Percentiles rank a stretch among this genome's conserved stretches.
Evolutionary conservation across 2,888 invertebrate genomes (phyloP).

Genomic region (Julus scandinavius): DNA sequence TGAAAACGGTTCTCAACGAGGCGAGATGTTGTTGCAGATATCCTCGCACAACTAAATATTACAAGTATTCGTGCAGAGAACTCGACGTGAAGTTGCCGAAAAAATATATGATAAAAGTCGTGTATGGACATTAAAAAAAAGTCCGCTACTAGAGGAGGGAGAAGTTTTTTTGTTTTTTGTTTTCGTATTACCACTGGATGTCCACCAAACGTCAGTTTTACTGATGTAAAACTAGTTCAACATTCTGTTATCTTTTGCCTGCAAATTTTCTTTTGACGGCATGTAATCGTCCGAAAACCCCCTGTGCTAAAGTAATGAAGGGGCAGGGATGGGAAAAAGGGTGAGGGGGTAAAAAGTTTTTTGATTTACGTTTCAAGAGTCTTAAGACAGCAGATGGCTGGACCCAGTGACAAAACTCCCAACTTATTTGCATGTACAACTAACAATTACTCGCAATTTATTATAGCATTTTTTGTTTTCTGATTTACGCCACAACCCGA

Average conservation of each 20-base stretch:
- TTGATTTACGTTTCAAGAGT: background rate
- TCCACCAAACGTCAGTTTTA: background rate
- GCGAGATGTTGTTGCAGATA: constrained; percentile 1
- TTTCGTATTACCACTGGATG: background rate
- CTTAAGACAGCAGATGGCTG: constrained; percentile 27
- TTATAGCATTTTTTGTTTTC: background rate
- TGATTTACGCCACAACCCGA: background rate
- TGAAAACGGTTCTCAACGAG: constrained; percentile 22
- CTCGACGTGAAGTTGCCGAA: background rate
- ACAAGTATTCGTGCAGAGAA: background rate
- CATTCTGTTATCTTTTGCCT: constrained; percentile 21
- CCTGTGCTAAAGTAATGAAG: constrained; percentile 11
- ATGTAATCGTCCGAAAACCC: constrained; percentile 1
- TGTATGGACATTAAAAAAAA: constrained; percentile 12
- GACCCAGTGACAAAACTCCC: constrained; percentile 23
- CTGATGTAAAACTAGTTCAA: constrained; percentile 24
- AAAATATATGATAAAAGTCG: background rate
- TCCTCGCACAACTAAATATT: background rate
- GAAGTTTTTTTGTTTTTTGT: background rate
- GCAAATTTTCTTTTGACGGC: constrained; percentile 17
- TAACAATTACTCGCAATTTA: constrained; percentile 13
- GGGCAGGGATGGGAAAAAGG: constrained; percentile 1
- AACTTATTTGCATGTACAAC: constrained; percentile 27
- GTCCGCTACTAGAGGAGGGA: background rate
- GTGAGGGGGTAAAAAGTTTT: background rate